Evolutionary conservation across 2,888 invertebrate species (phyloP), one percentile per base, ranked within the genome.

Genomic region (Chrysolina americana): DNA sequence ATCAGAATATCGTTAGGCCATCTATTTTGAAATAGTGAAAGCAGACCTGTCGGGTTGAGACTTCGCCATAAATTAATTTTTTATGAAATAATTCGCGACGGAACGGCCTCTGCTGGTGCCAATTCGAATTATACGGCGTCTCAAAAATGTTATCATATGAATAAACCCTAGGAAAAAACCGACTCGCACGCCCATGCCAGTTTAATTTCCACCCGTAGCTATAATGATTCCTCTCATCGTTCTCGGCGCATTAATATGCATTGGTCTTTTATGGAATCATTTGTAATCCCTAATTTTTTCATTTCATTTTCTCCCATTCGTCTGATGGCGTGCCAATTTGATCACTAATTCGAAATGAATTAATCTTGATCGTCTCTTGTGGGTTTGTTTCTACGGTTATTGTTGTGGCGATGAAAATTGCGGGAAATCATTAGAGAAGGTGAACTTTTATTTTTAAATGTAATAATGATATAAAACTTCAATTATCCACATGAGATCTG

Each of bases 201-300:
- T 77, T 79, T 76, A 77, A 74, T 81, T 81, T 84, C 81, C 81
- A 80, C 80, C 80, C 76, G 77, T 78, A 75, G 77, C 79, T 76
- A 68, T 70, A 73, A 70, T 73, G 73, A 48, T 21, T 68, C 59
- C 72, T 66, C 71, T 71, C 68, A 68, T 71, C 73, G 75, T 72
- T 73, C 78, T 71, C 21, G 21, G 72, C 73, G 70, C 78, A 84
- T 84, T 83, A 84, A 83, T 84, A 84, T 84, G 83, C 83, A 84
- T 84, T 79, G 81, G 79, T 77, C 78, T 81, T 76, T 79, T 75
- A 76, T 80, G 80, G 75, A 76, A 82, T 82, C 82, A 83, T 83
- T 83, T 83, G 81, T 83, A 82, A 82, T 78, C 76, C 53, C 78
- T 23, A 69, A 71, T 74, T 76, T 81, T 59, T 59, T 28, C 59